Conservation (phyloP, 2,888 invertebrate species). For the Agrotis segetum region DNA sequence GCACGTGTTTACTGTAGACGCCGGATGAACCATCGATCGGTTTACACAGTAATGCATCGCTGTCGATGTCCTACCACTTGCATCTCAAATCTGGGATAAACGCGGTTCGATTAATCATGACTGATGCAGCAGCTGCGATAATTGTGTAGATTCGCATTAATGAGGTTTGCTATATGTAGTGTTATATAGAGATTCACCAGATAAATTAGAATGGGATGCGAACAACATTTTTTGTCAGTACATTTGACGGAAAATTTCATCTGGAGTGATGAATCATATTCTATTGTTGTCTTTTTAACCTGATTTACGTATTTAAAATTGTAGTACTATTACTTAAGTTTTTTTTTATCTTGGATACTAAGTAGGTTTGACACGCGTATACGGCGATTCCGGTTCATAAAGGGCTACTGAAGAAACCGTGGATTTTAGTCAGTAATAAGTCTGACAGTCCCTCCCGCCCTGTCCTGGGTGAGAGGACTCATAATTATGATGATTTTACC, state of each 20-base stretch:
- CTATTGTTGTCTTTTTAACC: not conserved
- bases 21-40: conserved; percentile 90
- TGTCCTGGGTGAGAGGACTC: no score
- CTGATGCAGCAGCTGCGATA: conserved; percentile 40
- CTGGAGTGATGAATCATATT: not conserved
- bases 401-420: no score
- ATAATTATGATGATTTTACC: no score
- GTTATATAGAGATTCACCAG: not conserved
- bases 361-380: no score
- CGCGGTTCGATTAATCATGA: conserved; percentile 58
- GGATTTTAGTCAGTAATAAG: no score
- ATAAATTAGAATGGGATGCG: not conserved
- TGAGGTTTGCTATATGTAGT: not conserved
- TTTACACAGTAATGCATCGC: conserved; percentile 88
- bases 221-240: not conserved
- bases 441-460: no score
- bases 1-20: conserved; percentile 88
- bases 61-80: conserved; percentile 82
- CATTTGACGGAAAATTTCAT: not conserved
- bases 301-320: not conserved
- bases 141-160: conserved; percentile 14
- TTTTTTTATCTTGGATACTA: not conserved
- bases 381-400: no score
- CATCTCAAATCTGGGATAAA: conserved; percentile 67
- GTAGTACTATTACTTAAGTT: no score